Conservation (phyloP, 2,113 vertebrate species). For the Electrona antarctica region DNA sequence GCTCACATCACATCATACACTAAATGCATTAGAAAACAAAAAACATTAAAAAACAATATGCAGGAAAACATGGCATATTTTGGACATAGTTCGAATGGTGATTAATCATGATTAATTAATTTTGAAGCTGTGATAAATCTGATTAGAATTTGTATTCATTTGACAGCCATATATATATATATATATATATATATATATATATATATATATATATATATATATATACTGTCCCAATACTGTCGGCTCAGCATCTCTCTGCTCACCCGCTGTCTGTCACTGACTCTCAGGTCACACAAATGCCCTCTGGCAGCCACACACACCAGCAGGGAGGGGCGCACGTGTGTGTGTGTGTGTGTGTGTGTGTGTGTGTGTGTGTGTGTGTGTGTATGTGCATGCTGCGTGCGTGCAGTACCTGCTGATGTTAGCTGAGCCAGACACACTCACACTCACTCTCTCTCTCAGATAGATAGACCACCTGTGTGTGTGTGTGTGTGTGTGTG, state of each 20-base stretch:
- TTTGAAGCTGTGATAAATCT: too few species aligned
- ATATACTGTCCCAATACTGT: background rate
- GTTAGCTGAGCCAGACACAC: constrained; percentile 26
- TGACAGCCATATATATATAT: background rate
- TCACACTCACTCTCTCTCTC: constrained; percentile 23
- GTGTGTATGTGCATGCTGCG: background rate
- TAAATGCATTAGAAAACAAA: too few species aligned
- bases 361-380: background rate
- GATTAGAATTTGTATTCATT: too few species aligned
- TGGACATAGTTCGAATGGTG: too few species aligned
- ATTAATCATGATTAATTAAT: too few species aligned
- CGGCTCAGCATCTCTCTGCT: constrained; percentile 32
- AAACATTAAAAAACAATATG: too few species aligned
- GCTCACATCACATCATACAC: too few species aligned
- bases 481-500: too few species aligned
- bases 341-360: background rate
- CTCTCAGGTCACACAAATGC: constrained; percentile 42
- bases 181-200: background rate
- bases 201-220: background rate
- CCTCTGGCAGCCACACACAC: constrained; percentile 39
- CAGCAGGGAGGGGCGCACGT: background rate
- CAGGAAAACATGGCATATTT: too few species aligned
- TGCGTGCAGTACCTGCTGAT: constrained; percentile 35
- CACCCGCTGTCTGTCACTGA: constrained; percentile 45
- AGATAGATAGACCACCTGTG: background rate